Evolutionary conservation across 2,113 vertebrate species (phyloP), one percentile per base, ranked within the genome.

Genomic region (Steatornis caripensis): DNA sequence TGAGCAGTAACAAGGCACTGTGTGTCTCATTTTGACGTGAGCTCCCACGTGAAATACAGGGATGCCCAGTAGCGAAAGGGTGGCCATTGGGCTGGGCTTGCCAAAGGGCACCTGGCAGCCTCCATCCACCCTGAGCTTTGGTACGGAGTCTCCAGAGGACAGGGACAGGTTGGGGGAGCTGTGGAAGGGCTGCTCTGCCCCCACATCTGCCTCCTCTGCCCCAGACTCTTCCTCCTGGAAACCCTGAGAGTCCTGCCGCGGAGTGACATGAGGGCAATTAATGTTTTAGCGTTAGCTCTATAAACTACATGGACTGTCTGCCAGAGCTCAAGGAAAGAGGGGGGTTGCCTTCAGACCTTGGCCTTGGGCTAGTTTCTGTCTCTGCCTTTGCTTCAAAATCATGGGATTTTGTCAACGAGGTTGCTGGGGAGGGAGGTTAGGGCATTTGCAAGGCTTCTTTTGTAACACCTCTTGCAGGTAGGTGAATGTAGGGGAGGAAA

Each of bases 221-320:
- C 17, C 70, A 86, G 27, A 65, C 21, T 26, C 26, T 79, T 84
- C 36, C 37, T 90, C 8, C 65, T 66, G 69, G 51, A n/a, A 81
- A 5, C 5, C 5, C 37, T 11, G 21, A 30, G 61, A 53, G 37
- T 61, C 41, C 5, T 54, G 20, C 69, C 0, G 0, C 3, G 1
- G 48, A 34, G 34, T 23, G 72, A 48, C 16, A 2, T 20, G 30
- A 43, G 48, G 58, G 74, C 86, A 95, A 48, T 91, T 55, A 90
- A 86, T 58, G 37, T 83, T 91, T 80, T 66, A 36, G 8, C 37
- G 9, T 26, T 49, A 48, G 45, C n/a, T 76, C 22, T 68, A 2
- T 61, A 20, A 85, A 29, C 10, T 24, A 3, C 13, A 0, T 19
- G 61, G 64, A 7, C 61, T 71, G 53, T 39, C 46, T 71, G 64